Evolutionary conservation across 53 echinoderm and acorn worm species (phyloP), one percentile per base, ranked within the genome.

Genomic region (Apostichopus leukothele): DNA sequence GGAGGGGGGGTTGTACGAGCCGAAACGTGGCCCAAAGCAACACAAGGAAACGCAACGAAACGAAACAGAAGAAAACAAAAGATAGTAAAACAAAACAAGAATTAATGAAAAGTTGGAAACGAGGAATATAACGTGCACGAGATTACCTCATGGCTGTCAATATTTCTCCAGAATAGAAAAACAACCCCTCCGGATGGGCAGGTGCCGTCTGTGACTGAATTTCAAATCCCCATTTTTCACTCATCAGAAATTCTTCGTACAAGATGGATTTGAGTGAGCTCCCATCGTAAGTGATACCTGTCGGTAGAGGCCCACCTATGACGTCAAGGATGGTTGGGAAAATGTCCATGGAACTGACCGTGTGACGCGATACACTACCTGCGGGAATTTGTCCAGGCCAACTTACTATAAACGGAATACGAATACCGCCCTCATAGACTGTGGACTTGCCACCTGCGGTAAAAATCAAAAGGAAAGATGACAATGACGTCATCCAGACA

Each of bases 331-430:
- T 54, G 25, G 90, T 90, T 21, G 90, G 90, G 74, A 84, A 52
- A 16, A 90, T 71, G 52, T 90, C 90, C 90, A 90, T 90, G 11
- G 83, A 83, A 39, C 90, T 90, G 19, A 90, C 61, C 10, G 79
- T 10, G 21, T 78, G 73, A 52, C 83, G 52, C 7, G 73, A 53
- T 6, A 90, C 59, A 9, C 52, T 75, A 14, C 74, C 11, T 13
- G 26, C 8, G 5, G n/a, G 74, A 10, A 90, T 74, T 52, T 74
- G 61, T 7, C 74, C 84, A 4, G 90, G 90, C 90, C 90, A 90
- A 20, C 76, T 79, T 0, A 75, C 74, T 16, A 90, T 74, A 13
- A 83, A 68, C 16, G 90, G 90, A 6, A 89, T 59, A 51, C 90
- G 83, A 16, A 89, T 19, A 11, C 90, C 90, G 50, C 90, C 90